Base-by-base conservation (phyloP, 2,113 vertebrate genomes). In the Ovis canadensis region DNA sequence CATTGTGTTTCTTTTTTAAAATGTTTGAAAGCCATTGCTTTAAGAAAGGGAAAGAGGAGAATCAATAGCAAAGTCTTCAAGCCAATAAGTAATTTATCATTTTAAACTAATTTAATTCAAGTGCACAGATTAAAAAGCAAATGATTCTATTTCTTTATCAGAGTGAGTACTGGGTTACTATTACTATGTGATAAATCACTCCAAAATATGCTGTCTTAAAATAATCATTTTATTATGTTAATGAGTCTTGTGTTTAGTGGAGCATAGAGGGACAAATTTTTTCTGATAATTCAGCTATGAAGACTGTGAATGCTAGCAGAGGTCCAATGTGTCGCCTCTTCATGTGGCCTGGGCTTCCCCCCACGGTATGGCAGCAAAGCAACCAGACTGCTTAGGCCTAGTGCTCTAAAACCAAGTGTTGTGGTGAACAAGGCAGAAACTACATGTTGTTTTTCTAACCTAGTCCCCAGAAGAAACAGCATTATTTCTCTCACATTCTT, bases 101-200 rank as follows among this genome's bases (percentile, higher is more conserved):
- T 59, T 90, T 88, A 33, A 91, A 95, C 25, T 33, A 17, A 52
- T 92, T 88, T 74, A 87, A 12, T 87, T 96, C n/a, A 77, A 60
- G 36, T 89, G 50, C 33, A 94, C 67, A 95, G 29, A 82, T 67
- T 94, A 90, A 54, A 94, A 96, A 64, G 19, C 55, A 90, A 92
- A 36, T 78, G 10, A 81, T 74, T n/a, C n/a, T 77, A 54, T 84
- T 45, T 45, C 45, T 45, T 62, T 31, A 48, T 85, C 36, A 11
- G 29, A 82, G 55, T 52, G 36, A 54, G 31, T 55, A 57, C 59
- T 90, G 52, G 36, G 19, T 88, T 88, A 29, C 45, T 55, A 40
- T 57, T 36, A 45, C 59, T 62, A 5, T 85, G 14, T 62, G 90
- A 95, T 81, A 89, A 82, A n/a, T 91, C n/a, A 80, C 10, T 91